Evolutionary conservation across 2,888 invertebrate genomes (phyloP).

Genomic region (Ophion costatus): DNA sequence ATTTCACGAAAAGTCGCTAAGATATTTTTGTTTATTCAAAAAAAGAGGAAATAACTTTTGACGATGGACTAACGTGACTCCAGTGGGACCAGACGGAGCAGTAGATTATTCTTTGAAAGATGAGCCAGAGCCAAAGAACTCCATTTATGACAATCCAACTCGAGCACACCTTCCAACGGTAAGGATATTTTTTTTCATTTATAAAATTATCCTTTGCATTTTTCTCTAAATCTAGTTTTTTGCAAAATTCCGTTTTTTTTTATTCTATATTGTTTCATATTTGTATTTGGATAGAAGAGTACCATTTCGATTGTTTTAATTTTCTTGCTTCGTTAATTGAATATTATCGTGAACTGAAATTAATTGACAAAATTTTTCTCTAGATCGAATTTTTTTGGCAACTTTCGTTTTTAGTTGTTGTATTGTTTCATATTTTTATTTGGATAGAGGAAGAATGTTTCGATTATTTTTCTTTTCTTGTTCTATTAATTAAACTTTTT

Average conservation of each 20-base stretch:
- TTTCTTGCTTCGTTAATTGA: too few relatives aligned
- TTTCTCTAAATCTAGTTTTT: not conserved
- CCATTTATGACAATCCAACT: conserved; percentile 75
- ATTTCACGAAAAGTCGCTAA: not conserved
- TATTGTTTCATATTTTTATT: too few relatives aligned
- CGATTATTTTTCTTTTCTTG: too few relatives aligned
- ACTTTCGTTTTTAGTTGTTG: too few relatives aligned
- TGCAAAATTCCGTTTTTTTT: not conserved
- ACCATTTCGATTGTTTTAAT: too few relatives aligned
- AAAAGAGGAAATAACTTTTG: not conserved
- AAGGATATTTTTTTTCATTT: conserved; percentile 22
- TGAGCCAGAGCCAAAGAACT: conserved; percentile 79
- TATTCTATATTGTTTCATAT: not conserved
- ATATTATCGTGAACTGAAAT: too few relatives aligned
- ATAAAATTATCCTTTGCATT: not conserved
- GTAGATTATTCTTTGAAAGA: conserved; percentile 78
- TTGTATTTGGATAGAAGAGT: too few relatives aligned
- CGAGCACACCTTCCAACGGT: conserved; percentile 69
- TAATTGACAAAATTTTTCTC: too few relatives aligned
- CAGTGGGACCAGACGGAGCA: conserved; percentile 78
- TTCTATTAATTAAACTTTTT: too few relatives aligned
- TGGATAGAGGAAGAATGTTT: too few relatives aligned
- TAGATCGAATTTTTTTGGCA: too few relatives aligned
- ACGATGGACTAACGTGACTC: conserved; percentile 75
- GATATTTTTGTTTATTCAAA: not conserved